These are phyloP conservation scores for Megastigmus dorsalis DNA, from an alignment of 2,888 invertebrate species.

Conservation along the genomic window DNA sequence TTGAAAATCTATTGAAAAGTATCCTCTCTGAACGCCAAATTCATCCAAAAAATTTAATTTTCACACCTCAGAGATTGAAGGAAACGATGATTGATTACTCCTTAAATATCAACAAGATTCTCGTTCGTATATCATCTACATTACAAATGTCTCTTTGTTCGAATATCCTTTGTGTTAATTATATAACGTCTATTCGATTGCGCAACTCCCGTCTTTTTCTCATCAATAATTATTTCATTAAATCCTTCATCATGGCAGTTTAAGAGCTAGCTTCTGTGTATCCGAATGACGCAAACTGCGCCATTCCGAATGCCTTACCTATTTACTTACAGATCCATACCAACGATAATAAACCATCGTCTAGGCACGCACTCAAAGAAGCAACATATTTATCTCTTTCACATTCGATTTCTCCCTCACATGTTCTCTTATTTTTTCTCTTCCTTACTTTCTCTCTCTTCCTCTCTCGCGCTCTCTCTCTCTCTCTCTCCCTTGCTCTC, in stretches of 20 bases:
- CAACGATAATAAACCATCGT: conserved; percentile 58
- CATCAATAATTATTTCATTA: conserved; percentile 7
- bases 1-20: no score
- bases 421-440: conserved; percentile 28
- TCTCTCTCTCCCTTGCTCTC: conserved; percentile 18
- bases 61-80: no score
- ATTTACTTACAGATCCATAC: conserved; percentile 62
- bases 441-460: conserved; percentile 12
- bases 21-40: no score
- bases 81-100: no score
- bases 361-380: conserved; percentile 56
- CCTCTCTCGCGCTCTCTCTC: conserved; percentile 22
- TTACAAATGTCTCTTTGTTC: conserved; percentile 8
- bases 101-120: conserved; percentile 16
- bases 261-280: conserved; percentile 71
- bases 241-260: conserved; percentile 69
- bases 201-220: not conserved
- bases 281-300: conserved; percentile 59
- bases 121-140: not conserved
- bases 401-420: conserved; percentile 43
- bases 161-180: conserved; percentile 14
- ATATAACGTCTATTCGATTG: conserved; percentile 20
- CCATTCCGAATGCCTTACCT: conserved; percentile 64
- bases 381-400: conserved; percentile 40
- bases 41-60: no score